Conservation (phyloP, 2,888 invertebrate genomes). For the Brachylomia viminalis region DNA sequence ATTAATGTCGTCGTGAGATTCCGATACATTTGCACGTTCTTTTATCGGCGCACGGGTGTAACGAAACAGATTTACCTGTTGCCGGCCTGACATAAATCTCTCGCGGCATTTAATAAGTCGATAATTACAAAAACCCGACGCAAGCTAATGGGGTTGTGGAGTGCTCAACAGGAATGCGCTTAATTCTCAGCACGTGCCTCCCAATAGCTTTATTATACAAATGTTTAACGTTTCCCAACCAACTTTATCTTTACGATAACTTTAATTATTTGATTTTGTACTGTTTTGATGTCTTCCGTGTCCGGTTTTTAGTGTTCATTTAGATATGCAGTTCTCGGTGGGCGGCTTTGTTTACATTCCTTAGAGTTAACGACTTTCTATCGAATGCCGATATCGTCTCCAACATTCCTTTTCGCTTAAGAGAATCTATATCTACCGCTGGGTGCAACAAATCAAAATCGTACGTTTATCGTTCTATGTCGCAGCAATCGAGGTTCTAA, state of each 20-base stretch:
- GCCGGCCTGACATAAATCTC: slow-evolving; percentile 80
- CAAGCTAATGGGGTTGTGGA: slow-evolving; percentile 75
- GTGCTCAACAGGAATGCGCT: slow-evolving; percentile 72
- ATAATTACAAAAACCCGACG: slow-evolving; percentile 83
- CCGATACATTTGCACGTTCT: slow-evolving; percentile 71
- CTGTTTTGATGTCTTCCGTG: slow-evolving; percentile 81
- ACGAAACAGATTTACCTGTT: slow-evolving; percentile 76
- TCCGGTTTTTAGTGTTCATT: slow-evolving; percentile 79
- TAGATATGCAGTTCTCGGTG: slow-evolving; percentile 78
- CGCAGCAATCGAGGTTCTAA: slow-evolving; percentile 73
- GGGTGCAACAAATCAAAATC: slow-evolving; percentile 61
- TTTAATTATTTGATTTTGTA: slow-evolving; percentile 84
- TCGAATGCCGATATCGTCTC: slow-evolving; percentile 54
- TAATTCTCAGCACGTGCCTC: slow-evolving; percentile 84
- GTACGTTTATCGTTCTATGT: slow-evolving; percentile 66
- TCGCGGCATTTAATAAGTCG: slow-evolving; percentile 81
- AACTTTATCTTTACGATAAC: slow-evolving; percentile 80
- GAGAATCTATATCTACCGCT: slow-evolving; percentile 53
- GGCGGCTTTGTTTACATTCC: slow-evolving; percentile 79
- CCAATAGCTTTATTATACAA: slow-evolving; percentile 84
- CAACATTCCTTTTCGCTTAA: slow-evolving; percentile 49
- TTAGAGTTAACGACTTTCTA: slow-evolving; percentile 71
- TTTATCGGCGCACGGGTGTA: slow-evolving; percentile 74
- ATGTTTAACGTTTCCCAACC: slow-evolving; percentile 80
- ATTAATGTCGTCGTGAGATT: slow-evolving; percentile 51